phyloP scores from a whole-genome alignment of 2,797 vertebrate species.

The Chaunax sp. region DNA sequence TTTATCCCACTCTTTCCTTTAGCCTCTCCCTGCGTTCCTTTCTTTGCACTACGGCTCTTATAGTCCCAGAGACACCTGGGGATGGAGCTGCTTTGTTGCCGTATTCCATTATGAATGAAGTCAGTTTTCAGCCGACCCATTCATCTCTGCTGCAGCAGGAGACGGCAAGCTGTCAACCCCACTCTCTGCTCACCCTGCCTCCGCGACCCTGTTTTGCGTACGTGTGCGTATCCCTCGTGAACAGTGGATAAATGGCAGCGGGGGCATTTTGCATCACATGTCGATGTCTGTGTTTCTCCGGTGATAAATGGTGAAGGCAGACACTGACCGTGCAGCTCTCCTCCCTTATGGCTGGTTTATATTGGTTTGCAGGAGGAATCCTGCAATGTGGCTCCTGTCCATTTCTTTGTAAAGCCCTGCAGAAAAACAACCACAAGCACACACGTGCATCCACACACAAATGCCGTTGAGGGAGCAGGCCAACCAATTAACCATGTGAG shows the following conservation, averaged over 20 bases:
- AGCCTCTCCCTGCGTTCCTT: slow-evolving; percentile 9
- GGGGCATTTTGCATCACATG: slow-evolving; percentile 8
- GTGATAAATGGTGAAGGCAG: slow-evolving; percentile 41
- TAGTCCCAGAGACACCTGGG: slow-evolving; percentile 56
- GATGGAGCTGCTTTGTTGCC: slow-evolving; percentile 65
- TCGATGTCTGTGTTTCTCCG: slow-evolving; percentile 5
- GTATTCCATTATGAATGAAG: slow-evolving; percentile 77
- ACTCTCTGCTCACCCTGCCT: slow-evolving; percentile 27
- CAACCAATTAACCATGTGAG: slow-evolving; percentile 4
- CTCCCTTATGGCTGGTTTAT: slow-evolving; percentile 35
- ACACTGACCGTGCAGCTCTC: slow-evolving; percentile 10
- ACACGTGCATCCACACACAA: background rate
- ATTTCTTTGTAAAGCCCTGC: slow-evolving; percentile 36
- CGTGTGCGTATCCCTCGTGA: slow-evolving; percentile 25
- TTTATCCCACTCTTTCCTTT: background rate
- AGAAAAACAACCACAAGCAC: slow-evolving; percentile 19
- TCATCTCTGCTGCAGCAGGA: slow-evolving; percentile 67
- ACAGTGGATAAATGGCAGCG: slow-evolving; percentile 20
- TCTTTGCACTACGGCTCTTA: slow-evolving; percentile 1
- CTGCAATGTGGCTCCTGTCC: slow-evolving; percentile 15
- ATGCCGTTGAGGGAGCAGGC: slow-evolving; percentile 43
- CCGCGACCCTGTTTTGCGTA: slow-evolving; percentile 38
- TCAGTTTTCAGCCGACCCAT: slow-evolving; percentile 66
- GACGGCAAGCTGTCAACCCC: slow-evolving; percentile 51
- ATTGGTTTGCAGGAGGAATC: slow-evolving; percentile 28